Evolutionary conservation across 2,113 vertebrate species (phyloP).

Genomic region (Sorex fumeus): DNA sequence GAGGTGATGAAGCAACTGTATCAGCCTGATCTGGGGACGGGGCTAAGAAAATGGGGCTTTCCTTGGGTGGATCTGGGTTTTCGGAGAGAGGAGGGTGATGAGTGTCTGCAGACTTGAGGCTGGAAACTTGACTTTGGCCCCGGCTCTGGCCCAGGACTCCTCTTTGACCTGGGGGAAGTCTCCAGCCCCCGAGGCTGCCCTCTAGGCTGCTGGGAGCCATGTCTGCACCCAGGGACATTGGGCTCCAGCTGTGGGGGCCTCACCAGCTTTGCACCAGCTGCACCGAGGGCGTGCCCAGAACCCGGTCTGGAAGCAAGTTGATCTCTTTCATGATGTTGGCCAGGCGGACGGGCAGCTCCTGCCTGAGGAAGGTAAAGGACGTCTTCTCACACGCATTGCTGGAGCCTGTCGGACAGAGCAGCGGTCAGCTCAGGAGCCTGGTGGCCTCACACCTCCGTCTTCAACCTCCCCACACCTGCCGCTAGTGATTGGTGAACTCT

Average conservation of each 20-base stretch:
- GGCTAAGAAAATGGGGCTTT: conserved; percentile 14
- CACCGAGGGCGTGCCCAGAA: conserved; percentile 94
- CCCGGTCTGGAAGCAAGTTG: conserved; percentile 94
- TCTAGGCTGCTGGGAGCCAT: neutral
- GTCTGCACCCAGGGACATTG: neutral
- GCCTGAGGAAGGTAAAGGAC: conserved; percentile 95
- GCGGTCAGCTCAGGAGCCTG: neutral
- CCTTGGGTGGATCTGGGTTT: neutral
- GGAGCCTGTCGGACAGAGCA: conserved; percentile 89
- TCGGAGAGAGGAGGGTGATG: neutral
- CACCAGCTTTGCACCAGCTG: conserved; percentile 97
- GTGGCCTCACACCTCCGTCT: neutral
- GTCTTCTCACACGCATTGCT: conserved; percentile 98
- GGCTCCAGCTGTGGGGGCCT: conserved; percentile 41
- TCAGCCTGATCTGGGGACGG: neutral
- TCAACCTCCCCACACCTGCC: no score
- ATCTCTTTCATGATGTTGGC: conserved; percentile 99
- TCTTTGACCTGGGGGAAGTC: neutral
- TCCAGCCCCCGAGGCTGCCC: neutral
- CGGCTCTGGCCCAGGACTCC: neutral
- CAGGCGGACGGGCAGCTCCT: conserved; percentile 96
- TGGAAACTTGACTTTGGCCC: neutral
- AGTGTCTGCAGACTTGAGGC: neutral
- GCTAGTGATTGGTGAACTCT: no score
- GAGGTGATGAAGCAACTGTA: neutral